These are phyloP conservation scores for Euplexia lucipara DNA, from an alignment of 2,888 invertebrate genomes.

Conservation along the genomic window DNA sequence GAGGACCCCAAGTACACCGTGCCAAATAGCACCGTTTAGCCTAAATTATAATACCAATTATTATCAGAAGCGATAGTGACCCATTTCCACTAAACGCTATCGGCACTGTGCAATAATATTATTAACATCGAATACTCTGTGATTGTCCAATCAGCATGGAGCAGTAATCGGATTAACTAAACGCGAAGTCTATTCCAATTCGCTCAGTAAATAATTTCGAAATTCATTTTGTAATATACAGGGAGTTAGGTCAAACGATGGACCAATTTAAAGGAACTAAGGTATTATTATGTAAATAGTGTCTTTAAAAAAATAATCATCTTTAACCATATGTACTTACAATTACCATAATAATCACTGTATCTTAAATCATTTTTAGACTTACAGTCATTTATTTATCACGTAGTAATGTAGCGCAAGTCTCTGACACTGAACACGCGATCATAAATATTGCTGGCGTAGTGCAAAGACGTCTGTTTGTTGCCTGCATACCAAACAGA, in stretches of 20 bases:
- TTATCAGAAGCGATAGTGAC: background rate
- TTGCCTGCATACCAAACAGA: background rate
- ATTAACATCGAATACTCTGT: slow-evolving; percentile 21
- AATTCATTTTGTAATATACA: background rate
- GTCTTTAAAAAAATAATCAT: too few relatives aligned
- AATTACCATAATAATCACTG: background rate
- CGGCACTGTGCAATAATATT: slow-evolving; percentile 17
- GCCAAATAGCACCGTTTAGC: background rate
- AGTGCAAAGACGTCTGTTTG: background rate
- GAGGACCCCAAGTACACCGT: background rate
- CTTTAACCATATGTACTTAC: background rate
- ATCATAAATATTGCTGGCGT: background rate
- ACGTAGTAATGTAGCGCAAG: too few relatives aligned
- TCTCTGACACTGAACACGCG: too few relatives aligned
- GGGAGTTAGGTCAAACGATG: background rate
- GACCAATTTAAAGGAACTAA: too few relatives aligned
- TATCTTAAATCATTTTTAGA: too few relatives aligned
- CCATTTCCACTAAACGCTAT: slow-evolving; percentile 23
- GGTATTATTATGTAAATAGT: too few relatives aligned
- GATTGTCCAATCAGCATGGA: slow-evolving; percentile 26
- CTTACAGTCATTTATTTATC: too few relatives aligned
- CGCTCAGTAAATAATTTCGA: slow-evolving; percentile 6
- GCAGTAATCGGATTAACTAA: slow-evolving; percentile 23
- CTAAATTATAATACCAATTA: slow-evolving; percentile 4
- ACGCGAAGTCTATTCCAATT: slow-evolving; percentile 21